Percentiles rank a stretch among this genome's conserved stretches.
Conservation (phyloP, 2,888 invertebrate species). For the Allolobophora icterica region DNA sequence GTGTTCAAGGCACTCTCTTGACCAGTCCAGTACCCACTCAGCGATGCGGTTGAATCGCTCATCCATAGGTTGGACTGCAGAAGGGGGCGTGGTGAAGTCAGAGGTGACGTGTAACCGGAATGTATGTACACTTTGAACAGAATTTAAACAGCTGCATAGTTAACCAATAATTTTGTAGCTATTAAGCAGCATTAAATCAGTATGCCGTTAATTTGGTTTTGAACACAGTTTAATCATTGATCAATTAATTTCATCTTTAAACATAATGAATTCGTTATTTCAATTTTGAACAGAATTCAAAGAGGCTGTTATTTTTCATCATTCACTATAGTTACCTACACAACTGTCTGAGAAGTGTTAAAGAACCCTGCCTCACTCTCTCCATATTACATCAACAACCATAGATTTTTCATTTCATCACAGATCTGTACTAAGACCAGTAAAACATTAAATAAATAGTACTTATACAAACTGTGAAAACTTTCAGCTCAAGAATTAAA, state of each 20-base stretch:
- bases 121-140: conserved; percentile 14
- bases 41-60: not conserved
- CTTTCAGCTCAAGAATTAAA: not conserved
- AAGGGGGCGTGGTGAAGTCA: conserved; percentile 9
- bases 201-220: not conserved
- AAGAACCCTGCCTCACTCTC: not conserved
- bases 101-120: not conserved
- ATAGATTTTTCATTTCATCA: not conserved
- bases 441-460: conserved; percentile 10
- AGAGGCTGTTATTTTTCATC: not conserved
- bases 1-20: not conserved
- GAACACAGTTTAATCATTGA: not conserved
- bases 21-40: not conserved
- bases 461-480: not conserved
- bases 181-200: not conserved
- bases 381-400: not conserved
- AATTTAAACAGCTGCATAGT: not conserved
- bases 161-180: not conserved
- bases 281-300: not conserved
- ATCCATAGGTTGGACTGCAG: not conserved
- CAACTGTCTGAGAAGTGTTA: not conserved
- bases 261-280: not conserved
- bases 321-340: not conserved
- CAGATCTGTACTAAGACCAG: not conserved
- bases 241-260: not conserved